phyloP scores from a whole-genome alignment of 1,140 invertebrate species.

The Druon quercuslanigerum region DNA sequence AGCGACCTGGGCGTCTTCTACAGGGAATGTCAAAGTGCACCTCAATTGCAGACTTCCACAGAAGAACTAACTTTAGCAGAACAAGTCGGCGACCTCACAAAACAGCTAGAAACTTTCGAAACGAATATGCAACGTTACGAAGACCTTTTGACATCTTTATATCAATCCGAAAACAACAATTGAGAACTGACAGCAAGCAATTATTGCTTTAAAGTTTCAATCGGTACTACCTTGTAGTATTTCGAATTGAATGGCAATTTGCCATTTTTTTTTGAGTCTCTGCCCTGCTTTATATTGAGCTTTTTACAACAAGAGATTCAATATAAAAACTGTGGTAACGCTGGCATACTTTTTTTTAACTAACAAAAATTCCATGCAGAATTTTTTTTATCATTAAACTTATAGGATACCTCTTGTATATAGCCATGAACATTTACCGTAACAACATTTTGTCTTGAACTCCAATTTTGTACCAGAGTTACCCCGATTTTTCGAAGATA shows the following conservation, averaged over 20 bases:
- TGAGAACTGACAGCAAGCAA: slow-evolving; percentile 49
- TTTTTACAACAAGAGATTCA: slow-evolving; percentile 34
- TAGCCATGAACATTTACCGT: too few species aligned
- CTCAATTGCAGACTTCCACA: slow-evolving; percentile 80
- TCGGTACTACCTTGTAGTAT: slow-evolving; percentile 7
- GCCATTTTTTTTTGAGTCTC: slow-evolving; percentile 26
- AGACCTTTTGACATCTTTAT: slow-evolving; percentile 81
- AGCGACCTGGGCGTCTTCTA: slow-evolving; percentile 86
- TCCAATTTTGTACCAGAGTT: background rate
- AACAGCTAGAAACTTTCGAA: slow-evolving; percentile 86
- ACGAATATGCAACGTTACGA: slow-evolving; percentile 85
- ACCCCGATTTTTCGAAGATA: background rate
- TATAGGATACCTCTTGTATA: too few species aligned
- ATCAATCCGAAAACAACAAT: slow-evolving; percentile 77
- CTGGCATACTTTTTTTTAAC: background rate
- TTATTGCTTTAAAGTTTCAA: background rate
- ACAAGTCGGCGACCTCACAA: slow-evolving; percentile 82
- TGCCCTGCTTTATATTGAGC: slow-evolving; percentile 40
- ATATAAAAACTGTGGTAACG: slow-evolving; percentile 34
- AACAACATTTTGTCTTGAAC: background rate
- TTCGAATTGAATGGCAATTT: slow-evolving; percentile 11
- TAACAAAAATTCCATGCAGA: too few species aligned
- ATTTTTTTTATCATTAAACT: too few species aligned
- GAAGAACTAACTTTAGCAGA: slow-evolving; percentile 79
- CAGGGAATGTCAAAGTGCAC: slow-evolving; percentile 86